Evolutionary conservation across 2,888 invertebrate genomes (phyloP), one percentile per base, ranked within the genome.

Genomic region (Nomada lathburiana): DNA sequence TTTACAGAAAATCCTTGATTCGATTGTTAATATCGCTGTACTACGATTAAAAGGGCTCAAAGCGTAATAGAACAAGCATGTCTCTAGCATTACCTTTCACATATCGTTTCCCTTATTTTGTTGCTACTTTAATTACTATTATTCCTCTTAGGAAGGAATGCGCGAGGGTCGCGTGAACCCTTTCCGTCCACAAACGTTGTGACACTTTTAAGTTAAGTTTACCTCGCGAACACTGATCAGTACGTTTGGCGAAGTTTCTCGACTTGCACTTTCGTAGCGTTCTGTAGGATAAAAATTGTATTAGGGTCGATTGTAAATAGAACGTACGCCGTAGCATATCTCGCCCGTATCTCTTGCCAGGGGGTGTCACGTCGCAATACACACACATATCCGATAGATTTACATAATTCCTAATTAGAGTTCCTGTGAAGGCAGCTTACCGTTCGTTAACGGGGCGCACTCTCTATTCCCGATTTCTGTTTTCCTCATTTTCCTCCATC

Each of bases 161-260:
- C 73, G 65, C 83, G 77, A 70, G 77, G 73, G 83, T 69, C 23
- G 64, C 79, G 67, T 65, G 63, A 84, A 71, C 72, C 76, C 73
- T 84, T 88, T 88, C 87, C 87, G 87, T 87, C 87, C 87, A 86
- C 81, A 74, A 76, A 84, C 84, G 88, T 88, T 88, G 88, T 83
- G 88, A 88, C 78, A 88, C 60, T 82, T 79, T 80, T 84, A 76
- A 72, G 60, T 86, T 87, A 87, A 80, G 86, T 80, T 79, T 75
- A 74, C 71, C 75, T 76, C 76, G 78, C 77, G 72, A 26, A n/a
- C 77, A 65, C 64, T 72, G 65, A 59, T 82, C 86, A 73, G 70
- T 67, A 69, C 62, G 82, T 83, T 78, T 71, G 78, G 74, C 80
- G 78, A 77, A 69, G 75, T 63, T 79, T 76, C 47, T 16, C 50